Evolutionary conservation across 2,113 vertebrate species (phyloP).

Genomic region (Catharus minimus): DNA sequence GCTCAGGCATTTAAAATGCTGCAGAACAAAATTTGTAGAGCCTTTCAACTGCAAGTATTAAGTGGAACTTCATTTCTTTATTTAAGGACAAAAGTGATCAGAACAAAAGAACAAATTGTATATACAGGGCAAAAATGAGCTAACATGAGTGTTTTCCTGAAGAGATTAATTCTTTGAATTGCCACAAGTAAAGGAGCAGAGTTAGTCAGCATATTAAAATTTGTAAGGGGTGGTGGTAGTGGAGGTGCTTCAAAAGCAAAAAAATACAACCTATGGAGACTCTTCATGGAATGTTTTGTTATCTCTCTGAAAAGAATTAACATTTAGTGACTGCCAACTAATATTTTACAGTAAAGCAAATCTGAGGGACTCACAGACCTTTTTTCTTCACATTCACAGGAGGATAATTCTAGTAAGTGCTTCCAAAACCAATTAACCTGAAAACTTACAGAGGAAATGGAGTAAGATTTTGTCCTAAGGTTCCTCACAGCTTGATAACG

Average conservation of each 20-base stretch:
- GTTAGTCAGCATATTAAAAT: not conserved
- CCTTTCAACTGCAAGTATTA: not conserved
- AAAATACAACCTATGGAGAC: not conserved
- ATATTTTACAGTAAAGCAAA: not conserved
- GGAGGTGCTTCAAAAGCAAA: not conserved
- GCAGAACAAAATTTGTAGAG: not conserved
- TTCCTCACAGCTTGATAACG: not conserved
- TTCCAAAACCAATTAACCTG: not conserved
- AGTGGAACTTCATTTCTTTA: not conserved
- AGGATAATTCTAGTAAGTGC: not conserved
- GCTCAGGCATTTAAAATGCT: not conserved
- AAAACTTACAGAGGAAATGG: not conserved
- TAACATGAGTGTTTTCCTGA: not conserved
- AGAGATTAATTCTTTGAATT: not conserved
- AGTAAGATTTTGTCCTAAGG: not conserved
- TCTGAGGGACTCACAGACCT: not conserved
- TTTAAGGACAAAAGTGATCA: not conserved
- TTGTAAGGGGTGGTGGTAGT: not conserved
- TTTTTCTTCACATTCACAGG: not conserved
- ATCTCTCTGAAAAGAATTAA: not conserved
- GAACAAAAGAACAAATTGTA: not conserved
- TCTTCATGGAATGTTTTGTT: not conserved
- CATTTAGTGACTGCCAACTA: not conserved
- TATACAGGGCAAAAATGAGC: not conserved
- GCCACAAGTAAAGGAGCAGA: not conserved